Conservation (phyloP, 2,888 invertebrate species). For the Pandemis corylana region DNA sequence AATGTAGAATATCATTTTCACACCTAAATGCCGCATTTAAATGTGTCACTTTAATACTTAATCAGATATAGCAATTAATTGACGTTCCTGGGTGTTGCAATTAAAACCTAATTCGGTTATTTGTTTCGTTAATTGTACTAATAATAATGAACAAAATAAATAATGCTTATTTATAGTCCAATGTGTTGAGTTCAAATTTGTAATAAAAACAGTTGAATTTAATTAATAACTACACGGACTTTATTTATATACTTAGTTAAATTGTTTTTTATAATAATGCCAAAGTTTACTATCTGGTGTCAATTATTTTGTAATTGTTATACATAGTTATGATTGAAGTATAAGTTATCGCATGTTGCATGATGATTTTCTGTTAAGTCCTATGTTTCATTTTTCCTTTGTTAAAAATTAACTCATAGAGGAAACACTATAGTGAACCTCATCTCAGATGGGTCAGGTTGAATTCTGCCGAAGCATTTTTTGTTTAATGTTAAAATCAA, state of each 20-base stretch:
- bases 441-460: background rate
- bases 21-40: background rate
- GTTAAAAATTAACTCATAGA: background rate
- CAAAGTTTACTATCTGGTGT: conserved; percentile 37
- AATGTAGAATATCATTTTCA: background rate
- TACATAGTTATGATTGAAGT: too few species aligned
- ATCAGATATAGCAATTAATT: background rate
- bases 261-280: conserved; percentile 22
- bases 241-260: background rate
- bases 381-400: background rate
- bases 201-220: background rate
- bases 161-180: background rate
- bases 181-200: background rate
- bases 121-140: background rate
- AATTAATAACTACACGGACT: background rate
- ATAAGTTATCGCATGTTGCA: conserved; percentile 2
- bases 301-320: background rate
- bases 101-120: background rate
- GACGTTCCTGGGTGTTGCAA: background rate
- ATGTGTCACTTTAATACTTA: background rate
- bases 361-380: background rate
- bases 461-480: background rate
- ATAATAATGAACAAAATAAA: too few species aligned
- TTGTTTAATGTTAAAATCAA: conserved; percentile 34
- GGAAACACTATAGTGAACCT: background rate